phyloP scores from a whole-genome alignment of 2,888 invertebrate species.

The Carterocephalus palaemon region DNA sequence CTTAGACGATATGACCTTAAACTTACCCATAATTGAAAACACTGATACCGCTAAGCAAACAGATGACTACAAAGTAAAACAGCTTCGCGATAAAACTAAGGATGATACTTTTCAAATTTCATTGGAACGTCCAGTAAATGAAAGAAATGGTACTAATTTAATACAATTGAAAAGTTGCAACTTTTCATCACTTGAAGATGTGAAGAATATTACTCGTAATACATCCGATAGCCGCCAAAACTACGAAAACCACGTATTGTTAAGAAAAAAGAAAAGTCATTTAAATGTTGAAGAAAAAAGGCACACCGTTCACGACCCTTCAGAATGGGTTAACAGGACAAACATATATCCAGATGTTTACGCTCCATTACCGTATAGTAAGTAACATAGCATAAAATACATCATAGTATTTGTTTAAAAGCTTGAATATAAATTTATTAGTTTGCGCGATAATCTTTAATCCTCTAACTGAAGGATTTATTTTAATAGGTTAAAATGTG shows the following conservation, averaged over 20 bases:
- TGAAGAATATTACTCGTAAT: conserved; percentile 31
- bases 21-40: conserved; percentile 18
- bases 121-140: not conserved
- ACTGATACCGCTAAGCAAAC: conserved; percentile 46
- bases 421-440: no score
- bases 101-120: not conserved
- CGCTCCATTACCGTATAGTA: conserved; percentile 87
- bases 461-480: no score
- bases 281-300: conserved; percentile 48
- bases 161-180: conserved; percentile 20
- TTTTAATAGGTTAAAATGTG: no score
- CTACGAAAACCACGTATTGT: conserved; percentile 35
- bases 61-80: conserved; percentile 63
- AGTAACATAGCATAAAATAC: no score
- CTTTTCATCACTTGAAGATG: conserved; percentile 38
- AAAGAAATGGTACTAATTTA: not conserved
- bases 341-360: conserved; percentile 85
- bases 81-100: conserved; percentile 40
- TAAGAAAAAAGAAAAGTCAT: conserved; percentile 42
- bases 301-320: conserved; percentile 61
- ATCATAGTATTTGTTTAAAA: no score
- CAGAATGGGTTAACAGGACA: conserved; percentile 67
- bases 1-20: not conserved
- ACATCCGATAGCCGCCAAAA: conserved; percentile 27
- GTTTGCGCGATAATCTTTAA: no score